Conservation (phyloP, 2,797 vertebrate species). For the Enteromius unitaeniatus region DNA sequence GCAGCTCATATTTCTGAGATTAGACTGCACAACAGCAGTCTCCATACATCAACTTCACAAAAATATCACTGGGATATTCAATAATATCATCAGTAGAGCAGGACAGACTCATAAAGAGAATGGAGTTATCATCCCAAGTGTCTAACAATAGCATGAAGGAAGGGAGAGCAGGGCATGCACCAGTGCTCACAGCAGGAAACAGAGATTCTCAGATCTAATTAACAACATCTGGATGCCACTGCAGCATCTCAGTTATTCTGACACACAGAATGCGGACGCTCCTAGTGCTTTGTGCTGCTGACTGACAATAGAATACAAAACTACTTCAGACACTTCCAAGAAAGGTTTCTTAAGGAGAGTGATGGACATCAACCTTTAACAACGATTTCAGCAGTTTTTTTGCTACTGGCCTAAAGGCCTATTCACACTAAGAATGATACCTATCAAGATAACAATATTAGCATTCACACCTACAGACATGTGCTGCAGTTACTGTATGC, state of each 20-base stretch:
- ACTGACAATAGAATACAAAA: constrained; percentile 21
- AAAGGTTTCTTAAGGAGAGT: constrained; percentile 9
- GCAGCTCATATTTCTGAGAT: neutral
- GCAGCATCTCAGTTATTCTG: constrained; percentile 56
- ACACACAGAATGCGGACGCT: constrained; percentile 48
- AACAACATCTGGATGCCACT: constrained; percentile 63
- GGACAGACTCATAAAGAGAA: constrained; percentile 59
- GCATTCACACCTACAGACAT: neutral
- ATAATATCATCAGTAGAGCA: constrained; percentile 53
- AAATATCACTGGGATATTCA: constrained; percentile 54
- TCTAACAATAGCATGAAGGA: constrained; percentile 63
- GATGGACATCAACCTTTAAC: constrained; percentile 6
- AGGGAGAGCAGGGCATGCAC: constrained; percentile 52
- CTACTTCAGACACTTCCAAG: neutral
- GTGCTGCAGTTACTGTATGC: neutral
- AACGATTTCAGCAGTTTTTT: neutral
- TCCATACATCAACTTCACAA: constrained; percentile 52
- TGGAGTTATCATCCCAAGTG: constrained; percentile 50
- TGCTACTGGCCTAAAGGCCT: neutral
- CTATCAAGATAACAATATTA: neutral
- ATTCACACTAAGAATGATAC: neutral
- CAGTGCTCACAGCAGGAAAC: constrained; percentile 61
- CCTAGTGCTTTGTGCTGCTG: neutral
- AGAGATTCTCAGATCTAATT: constrained; percentile 61
- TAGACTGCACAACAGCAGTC: constrained; percentile 28